Evolutionary conservation across 2,113 vertebrate species (phyloP).

Genomic region (Mobula hypostoma): DNA sequence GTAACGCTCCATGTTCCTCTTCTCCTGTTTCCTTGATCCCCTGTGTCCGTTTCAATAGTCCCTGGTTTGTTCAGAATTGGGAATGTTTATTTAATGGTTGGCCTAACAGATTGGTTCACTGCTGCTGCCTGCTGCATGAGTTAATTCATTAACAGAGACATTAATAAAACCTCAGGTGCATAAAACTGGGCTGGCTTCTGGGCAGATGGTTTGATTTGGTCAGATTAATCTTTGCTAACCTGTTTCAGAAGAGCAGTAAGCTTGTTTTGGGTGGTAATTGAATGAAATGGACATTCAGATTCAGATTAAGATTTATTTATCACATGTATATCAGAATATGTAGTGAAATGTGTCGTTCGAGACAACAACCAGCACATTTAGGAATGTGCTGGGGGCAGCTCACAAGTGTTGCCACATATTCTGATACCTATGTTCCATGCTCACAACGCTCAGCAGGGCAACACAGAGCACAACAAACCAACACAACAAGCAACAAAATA

Average conservation of each 20-base stretch:
- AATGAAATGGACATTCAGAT: background rate
- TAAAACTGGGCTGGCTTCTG: background rate
- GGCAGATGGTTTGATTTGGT: background rate
- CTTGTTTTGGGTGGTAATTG: background rate
- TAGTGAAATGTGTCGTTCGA: no score
- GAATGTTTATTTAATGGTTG: background rate
- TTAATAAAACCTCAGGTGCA: constrained; percentile 5
- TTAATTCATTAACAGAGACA: constrained; percentile 28
- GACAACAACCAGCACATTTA: no score
- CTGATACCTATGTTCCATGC: no score
- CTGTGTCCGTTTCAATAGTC: background rate
- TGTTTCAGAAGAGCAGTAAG: constrained; percentile 1
- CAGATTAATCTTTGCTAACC: background rate
- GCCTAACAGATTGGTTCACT: constrained; percentile 24
- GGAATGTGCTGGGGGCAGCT: no score
- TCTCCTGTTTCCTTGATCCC: background rate
- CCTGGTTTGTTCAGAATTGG: background rate
- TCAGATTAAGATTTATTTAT: no score
- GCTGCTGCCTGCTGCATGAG: background rate
- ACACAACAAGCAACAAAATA: no score
- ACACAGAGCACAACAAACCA: no score
- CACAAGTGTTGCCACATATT: no score
- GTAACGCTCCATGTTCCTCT: background rate
- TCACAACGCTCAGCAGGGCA: no score
- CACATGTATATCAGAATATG: no score